A percentile compares a stretch with the other conserved stretches of the same genome.
Evolutionary conservation across 37 sponge, comb jelly and placozoan species (phyloP).

Genomic region (Chondrilla cf. caribensis): DNA sequence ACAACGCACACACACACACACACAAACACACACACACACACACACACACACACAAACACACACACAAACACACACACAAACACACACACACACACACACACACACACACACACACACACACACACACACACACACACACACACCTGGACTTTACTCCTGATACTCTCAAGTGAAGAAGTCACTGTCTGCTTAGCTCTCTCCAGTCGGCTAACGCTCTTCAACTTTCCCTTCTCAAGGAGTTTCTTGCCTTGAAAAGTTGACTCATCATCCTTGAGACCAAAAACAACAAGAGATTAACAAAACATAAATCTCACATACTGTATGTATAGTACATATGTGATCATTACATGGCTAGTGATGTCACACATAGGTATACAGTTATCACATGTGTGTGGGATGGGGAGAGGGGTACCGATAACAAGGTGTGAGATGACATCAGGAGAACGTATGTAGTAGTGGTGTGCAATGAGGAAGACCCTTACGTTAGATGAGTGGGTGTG

Average conservation of each 20-base stretch:
- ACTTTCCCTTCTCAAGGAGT: background rate
- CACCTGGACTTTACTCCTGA: conserved; percentile 16
- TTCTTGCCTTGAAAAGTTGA: background rate
- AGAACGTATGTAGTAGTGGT: background rate
- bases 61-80: background rate
- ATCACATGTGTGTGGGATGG: no score
- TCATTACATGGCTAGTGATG: no score
- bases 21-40: no score
- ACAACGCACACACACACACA: no score
- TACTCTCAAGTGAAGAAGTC: conserved; percentile 49
- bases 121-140: background rate
- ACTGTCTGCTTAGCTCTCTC: conserved; percentile 41
- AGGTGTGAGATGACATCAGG: no score
- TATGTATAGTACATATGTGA: no score
- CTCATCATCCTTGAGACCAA: conserved; percentile 1
- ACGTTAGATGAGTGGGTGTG: conserved; percentile 45
- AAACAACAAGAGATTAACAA: background rate
- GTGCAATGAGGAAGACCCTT: background rate
- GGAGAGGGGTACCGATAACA: no score
- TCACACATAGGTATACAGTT: no score
- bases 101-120: conserved; percentile 15
- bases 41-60: background rate
- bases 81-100: conserved; percentile 16
- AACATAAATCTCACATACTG: background rate
- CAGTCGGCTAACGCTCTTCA: conserved; percentile 8